Base-by-base conservation (phyloP, 2,113 vertebrate species). In the Equus quagga region DNA sequence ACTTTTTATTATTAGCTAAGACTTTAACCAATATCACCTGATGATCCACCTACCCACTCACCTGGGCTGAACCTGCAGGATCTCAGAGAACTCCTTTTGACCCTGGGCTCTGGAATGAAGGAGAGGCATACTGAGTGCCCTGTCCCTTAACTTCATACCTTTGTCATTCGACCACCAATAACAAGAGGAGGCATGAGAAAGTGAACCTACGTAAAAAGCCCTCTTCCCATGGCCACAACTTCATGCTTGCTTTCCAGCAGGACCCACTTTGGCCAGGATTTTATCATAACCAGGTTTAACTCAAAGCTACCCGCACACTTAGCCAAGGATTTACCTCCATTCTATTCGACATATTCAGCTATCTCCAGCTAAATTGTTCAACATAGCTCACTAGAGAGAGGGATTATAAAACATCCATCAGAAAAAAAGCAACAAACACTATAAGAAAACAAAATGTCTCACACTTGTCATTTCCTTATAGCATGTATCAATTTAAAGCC, bases 321-420 rank as follows among this genome's bases (percentile, higher is more conserved):
- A 56, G 13, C 3, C 31, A 58, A 81, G 10, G 2, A 96, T 36
- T 1, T 28, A 87, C 11, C 18, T 80, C 19, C 17, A 86, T 70
- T 73, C 26, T 94, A 11, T 82, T 90, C 96, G 60, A 44, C 24
- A 86, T 73, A 81, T 92, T 92, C 54, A 70, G 26, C 36, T 54
- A 65, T 64, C 51, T 81, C 12, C 8, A 76, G 33, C 24, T 87
- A 72, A 92, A 83, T 19, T 83, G 69, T 58, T 21, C 24, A 88
- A 83, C 14, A 9, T 28, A 62, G 28, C 2, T 91, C 33, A 96
- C 18, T 28, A 91, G 82, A 83, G 23, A 89, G n/a, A 76, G 13
- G 44, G 24, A 84, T 69, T 88, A 44, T 46, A 67, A 94, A 96
- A 44, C 23, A 91, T 24, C 4, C 12, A 46, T 33, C 46, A 95